Percentiles rank a stretch among this genome's conserved stretches.
phyloP scores from a whole-genome alignment of 2,113 vertebrate species.

The Anoplopoma fimbria region DNA sequence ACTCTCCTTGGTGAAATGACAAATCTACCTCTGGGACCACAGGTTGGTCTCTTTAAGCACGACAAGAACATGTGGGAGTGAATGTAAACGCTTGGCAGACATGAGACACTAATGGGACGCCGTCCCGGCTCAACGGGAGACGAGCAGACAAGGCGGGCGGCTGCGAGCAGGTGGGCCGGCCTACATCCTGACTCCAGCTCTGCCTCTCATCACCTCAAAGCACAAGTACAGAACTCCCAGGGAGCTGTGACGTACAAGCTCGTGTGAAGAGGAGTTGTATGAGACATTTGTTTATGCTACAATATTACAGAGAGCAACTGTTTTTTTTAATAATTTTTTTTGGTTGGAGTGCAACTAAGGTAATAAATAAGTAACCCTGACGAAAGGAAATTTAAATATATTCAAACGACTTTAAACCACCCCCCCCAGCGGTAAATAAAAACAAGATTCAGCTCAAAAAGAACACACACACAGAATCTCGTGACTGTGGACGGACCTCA shows the following conservation, averaged over 20 bases:
- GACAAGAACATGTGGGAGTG: constrained; percentile 2
- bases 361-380: background rate
- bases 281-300: background rate
- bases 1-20: constrained; percentile 6
- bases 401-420: background rate
- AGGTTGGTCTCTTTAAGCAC: constrained; percentile 32
- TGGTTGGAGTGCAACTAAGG: background rate
- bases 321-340: background rate
- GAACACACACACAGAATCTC: constrained; percentile 26
- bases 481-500: constrained; percentile 57
- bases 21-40: constrained; percentile 3
- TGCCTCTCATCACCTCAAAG: constrained; percentile 49
- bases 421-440: constrained; percentile 14
- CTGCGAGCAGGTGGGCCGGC: constrained; percentile 55
- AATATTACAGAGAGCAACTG: background rate
- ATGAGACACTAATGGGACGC: constrained; percentile 47
- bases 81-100: constrained; percentile 33
- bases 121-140: constrained; percentile 37
- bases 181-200: constrained; percentile 58
- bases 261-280: background rate
- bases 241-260: constrained; percentile 16
- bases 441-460: constrained; percentile 19
- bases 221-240: constrained; percentile 34
- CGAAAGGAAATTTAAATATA: background rate
- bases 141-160: constrained; percentile 32